phyloP scores from a whole-genome alignment of 2,888 invertebrate genomes.

The Tenthredo notha region DNA sequence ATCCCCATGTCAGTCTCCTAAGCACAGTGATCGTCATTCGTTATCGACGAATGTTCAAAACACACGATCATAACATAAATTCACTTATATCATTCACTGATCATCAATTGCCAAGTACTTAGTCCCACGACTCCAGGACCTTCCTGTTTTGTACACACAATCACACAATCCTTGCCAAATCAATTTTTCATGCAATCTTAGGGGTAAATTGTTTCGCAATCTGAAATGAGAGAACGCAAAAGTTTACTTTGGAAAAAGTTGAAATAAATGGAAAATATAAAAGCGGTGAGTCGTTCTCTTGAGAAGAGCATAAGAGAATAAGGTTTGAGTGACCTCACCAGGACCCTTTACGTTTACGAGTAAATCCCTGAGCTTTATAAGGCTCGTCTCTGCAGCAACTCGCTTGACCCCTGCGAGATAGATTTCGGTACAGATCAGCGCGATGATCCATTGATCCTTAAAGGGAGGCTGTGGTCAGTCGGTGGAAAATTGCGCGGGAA shows the following conservation, averaged over 20 bases:
- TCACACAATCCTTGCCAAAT: background rate
- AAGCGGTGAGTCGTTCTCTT: background rate
- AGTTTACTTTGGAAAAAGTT: background rate
- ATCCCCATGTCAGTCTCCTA: background rate
- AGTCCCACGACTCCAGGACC: background rate
- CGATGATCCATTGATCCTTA: conserved; percentile 51
- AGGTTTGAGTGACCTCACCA: conserved; percentile 12
- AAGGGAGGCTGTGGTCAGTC: conserved; percentile 51
- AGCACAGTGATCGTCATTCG: background rate
- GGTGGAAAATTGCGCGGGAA: conserved; percentile 68
- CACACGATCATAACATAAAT: background rate
- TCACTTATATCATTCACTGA: background rate
- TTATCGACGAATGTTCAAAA: background rate
- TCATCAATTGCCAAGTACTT: background rate
- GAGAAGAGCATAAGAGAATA: background rate
- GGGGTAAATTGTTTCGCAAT: background rate
- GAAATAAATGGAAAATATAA: background rate
- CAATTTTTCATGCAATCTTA: background rate
- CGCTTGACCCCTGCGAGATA: conserved; percentile 51
- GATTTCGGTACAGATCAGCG: conserved; percentile 51
- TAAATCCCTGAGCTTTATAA: conserved; percentile 48
- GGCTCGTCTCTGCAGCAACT: background rate
- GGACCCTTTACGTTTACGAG: conserved; percentile 35
- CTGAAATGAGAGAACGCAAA: no score
- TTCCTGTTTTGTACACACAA: background rate